A percentile compares a stretch with the other conserved stretches of the same genome.
Conservation (phyloP, 2,888 invertebrate genomes). For the Monoplex corrugatus region DNA sequence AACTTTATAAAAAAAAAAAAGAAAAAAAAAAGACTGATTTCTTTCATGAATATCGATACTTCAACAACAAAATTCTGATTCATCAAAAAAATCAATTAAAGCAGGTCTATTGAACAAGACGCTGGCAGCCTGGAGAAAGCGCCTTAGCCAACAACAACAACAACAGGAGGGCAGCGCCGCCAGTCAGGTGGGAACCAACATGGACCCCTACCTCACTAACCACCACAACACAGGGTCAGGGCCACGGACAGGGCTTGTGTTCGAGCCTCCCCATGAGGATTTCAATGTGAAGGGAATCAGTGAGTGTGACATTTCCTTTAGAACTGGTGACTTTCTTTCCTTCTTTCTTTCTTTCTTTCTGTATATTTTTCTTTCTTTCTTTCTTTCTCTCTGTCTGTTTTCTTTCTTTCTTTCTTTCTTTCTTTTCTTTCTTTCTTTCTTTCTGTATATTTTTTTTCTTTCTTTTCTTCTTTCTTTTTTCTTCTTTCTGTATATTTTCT, state of each 20-base stretch:
- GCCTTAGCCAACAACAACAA: not conserved
- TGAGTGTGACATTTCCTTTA: not conserved
- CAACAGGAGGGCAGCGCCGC: conserved; percentile 28
- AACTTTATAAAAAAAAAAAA: too few relatives aligned
- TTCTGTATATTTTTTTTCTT: too few relatives aligned
- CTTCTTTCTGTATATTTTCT: too few relatives aligned
- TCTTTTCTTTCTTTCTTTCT: not conserved
- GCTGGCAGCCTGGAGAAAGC: conserved; percentile 17
- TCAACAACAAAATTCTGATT: too few relatives aligned
- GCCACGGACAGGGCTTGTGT: not conserved
- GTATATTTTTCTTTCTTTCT: too few relatives aligned
- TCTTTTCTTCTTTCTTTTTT: too few relatives aligned
- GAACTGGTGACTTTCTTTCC: conserved; percentile 28
- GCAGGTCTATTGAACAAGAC: conserved; percentile 46
- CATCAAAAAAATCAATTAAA: too few relatives aligned
- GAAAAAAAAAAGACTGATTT: too few relatives aligned
- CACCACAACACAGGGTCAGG: too few relatives aligned
- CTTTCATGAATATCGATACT: too few relatives aligned
- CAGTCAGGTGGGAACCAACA: not conserved
- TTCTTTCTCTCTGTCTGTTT: not conserved
- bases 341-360: conserved; percentile 22
- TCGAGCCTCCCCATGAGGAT: not conserved
- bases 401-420: conserved; percentile 20
- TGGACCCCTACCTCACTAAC: not conserved
- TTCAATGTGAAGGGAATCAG: conserved; percentile 34